Evolutionary conservation across 2,113 vertebrate species (phyloP).

Genomic region (Amazona guildingii): DNA sequence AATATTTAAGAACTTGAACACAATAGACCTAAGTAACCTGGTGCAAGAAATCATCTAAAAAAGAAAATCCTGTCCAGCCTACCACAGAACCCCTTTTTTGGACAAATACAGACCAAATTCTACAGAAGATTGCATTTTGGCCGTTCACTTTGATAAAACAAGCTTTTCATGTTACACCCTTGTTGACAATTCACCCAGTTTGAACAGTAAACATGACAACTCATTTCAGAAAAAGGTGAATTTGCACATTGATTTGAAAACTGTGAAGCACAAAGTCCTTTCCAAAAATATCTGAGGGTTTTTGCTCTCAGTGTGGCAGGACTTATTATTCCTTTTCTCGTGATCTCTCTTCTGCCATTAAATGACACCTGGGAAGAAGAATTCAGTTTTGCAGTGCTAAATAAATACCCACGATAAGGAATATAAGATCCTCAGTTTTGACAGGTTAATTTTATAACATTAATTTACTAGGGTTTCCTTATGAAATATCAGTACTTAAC

Average conservation of each 20-base stretch:
- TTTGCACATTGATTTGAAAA: neutral
- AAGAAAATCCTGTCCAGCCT: neutral
- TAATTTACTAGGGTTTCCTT: conserved; percentile 12
- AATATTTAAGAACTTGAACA: neutral
- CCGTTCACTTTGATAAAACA: neutral
- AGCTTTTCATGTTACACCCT: neutral
- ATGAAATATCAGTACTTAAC: neutral
- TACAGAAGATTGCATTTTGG: neutral
- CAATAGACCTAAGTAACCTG: neutral
- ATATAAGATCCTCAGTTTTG: neutral
- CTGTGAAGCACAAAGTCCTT: neutral
- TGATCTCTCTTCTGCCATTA: neutral
- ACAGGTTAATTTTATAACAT: neutral
- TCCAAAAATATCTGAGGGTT: neutral
- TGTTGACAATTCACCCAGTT: neutral
- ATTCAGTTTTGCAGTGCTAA: neutral
- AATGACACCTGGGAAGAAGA: neutral
- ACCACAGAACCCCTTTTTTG: neutral
- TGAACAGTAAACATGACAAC: neutral
- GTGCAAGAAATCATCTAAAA: neutral
- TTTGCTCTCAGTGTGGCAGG: neutral
- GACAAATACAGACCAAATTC: neutral
- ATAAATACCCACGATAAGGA: neutral
- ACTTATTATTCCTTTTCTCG: neutral
- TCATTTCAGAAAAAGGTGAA: neutral